These are phyloP conservation scores for Gila orcuttii DNA, from an alignment of 2,113 vertebrate species.

Conservation along the genomic window DNA sequence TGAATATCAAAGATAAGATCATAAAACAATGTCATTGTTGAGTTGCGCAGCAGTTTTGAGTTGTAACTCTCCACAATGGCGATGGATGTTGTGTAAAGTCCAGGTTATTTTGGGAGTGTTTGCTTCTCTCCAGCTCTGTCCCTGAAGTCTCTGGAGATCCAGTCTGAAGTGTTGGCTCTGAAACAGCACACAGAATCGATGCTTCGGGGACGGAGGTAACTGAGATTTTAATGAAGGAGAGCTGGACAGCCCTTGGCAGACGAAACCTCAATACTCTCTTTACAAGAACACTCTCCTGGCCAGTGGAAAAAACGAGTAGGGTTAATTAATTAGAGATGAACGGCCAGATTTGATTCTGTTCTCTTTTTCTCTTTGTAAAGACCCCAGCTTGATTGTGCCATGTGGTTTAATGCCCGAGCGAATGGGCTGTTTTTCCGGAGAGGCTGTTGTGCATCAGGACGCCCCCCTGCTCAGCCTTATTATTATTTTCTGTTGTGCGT, in stretches of 20 bases:
- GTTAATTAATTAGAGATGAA: slow-evolving; percentile 73
- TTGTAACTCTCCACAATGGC: not conserved
- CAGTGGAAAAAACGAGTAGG: slow-evolving; percentile 53
- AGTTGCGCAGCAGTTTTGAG: not conserved
- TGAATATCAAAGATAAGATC: not conserved
- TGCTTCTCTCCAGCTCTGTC: slow-evolving; percentile 40
- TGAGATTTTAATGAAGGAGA: slow-evolving; percentile 72
- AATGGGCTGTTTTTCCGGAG: not conserved
- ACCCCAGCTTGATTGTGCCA: not conserved
- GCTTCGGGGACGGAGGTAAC: slow-evolving; percentile 68
- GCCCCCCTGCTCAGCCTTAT: not conserved
- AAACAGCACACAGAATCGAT: slow-evolving; percentile 72
- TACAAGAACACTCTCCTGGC: slow-evolving; percentile 36
- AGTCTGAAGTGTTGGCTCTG: slow-evolving; percentile 69
- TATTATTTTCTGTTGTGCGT: not conserved
- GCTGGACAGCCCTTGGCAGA: slow-evolving; percentile 57
- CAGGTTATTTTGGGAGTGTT: slow-evolving; percentile 47
- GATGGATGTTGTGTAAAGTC: not conserved
- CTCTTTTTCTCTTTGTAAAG: not conserved
- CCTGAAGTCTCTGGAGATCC: slow-evolving; percentile 67
- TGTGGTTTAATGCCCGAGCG: not conserved
- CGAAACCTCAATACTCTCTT: slow-evolving; percentile 11
- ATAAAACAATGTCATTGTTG: not conserved
- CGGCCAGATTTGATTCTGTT: slow-evolving; percentile 19
- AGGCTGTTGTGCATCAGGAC: not conserved